phyloP scores from a whole-genome alignment of 2,797 vertebrate genomes.

The Helostoma temminkii region DNA sequence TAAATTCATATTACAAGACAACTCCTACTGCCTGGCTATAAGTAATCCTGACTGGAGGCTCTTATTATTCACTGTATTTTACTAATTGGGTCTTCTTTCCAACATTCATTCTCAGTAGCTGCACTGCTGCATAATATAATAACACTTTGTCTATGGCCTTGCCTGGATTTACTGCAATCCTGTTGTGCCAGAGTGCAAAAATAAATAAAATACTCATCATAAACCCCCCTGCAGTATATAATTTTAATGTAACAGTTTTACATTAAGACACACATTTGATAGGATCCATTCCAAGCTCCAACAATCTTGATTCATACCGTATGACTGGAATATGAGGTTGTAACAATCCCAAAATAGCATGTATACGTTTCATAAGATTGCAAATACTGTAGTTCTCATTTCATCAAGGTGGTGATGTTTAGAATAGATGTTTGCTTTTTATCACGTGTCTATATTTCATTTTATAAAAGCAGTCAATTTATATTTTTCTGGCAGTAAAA shows the following conservation, averaged over 20 bases:
- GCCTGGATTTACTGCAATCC: conserved; percentile 58
- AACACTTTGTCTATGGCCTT: conserved; percentile 35
- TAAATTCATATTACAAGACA: conserved; percentile 56
- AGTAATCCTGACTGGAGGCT: conserved; percentile 58
- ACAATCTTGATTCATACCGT: conserved; percentile 64
- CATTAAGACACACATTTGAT: conserved; percentile 60
- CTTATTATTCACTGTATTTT: conserved; percentile 63
- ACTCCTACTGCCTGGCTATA: conserved; percentile 46
- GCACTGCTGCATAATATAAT: conserved; percentile 36
- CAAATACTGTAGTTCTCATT: conserved; percentile 38
- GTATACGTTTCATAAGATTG: conserved; percentile 14
- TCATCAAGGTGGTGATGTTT: conserved; percentile 20
- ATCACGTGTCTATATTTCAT: background rate
- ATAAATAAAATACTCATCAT: conserved; percentile 66
- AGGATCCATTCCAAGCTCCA: conserved; percentile 54
- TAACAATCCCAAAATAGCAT: conserved; percentile 34
- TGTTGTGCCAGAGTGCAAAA: conserved; percentile 51
- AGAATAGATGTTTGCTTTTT: conserved; percentile 30
- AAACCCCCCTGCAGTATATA: conserved; percentile 53
- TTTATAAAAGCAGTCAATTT: conserved; percentile 6
- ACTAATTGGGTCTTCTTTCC: conserved; percentile 57
- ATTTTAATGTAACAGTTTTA: conserved; percentile 58
- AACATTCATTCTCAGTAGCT: conserved; percentile 38
- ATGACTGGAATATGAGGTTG: conserved; percentile 44
- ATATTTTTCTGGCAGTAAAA: background rate